These are phyloP conservation scores for Synanthedon andrenaeformis DNA, from an alignment of 2,888 invertebrate species.

Conservation along the genomic window DNA sequence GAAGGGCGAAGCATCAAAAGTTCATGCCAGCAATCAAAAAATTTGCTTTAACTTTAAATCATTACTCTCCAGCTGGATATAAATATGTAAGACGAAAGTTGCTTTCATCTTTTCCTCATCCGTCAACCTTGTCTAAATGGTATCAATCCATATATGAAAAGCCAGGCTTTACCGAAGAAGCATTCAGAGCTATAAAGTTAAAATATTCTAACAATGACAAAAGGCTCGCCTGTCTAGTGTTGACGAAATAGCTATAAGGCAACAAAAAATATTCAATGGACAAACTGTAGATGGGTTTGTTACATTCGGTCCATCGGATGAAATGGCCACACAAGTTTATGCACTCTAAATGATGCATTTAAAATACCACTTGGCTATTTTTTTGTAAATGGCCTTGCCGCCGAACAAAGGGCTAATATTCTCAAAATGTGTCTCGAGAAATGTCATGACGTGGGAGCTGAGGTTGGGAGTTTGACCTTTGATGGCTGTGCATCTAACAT, in stretches of 20 bases:
- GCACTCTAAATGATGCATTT: constrained; percentile 19
- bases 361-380: constrained; percentile 29
- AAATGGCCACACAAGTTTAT: constrained; percentile 12
- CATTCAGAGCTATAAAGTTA: background rate
- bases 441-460: constrained; percentile 14
- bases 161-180: background rate
- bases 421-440: constrained; percentile 13
- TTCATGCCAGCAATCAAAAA: no score
- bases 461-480: constrained; percentile 13
- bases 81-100: constrained; percentile 22
- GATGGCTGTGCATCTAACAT: constrained; percentile 14
- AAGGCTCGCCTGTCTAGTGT: constrained; percentile 6
- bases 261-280: constrained; percentile 7
- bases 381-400: constrained; percentile 15
- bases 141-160: background rate
- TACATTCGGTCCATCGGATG: background rate
- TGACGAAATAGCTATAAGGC: constrained; percentile 9
- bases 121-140: background rate
- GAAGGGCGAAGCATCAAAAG: no score
- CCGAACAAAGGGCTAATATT: constrained; percentile 14
- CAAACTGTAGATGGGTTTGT: constrained; percentile 2
- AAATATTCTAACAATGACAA: constrained; percentile 2
- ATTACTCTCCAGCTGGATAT: constrained; percentile 22
- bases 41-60: constrained; percentile 11
- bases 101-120: constrained; percentile 6